These are phyloP conservation scores for Panthera tigris DNA, from an alignment of 2,113 vertebrate species.

Conservation along the genomic window DNA sequence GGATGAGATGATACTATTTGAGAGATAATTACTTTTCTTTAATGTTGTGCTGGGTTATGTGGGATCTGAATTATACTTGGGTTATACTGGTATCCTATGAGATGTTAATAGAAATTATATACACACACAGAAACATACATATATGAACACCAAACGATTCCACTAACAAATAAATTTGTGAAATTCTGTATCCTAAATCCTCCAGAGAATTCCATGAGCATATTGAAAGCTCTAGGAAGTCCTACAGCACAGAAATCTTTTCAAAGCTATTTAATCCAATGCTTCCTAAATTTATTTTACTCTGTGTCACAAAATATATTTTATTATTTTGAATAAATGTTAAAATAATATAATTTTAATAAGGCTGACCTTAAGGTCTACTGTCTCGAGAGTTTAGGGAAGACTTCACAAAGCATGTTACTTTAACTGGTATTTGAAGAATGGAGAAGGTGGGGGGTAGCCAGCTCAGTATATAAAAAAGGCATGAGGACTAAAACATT, in stretches of 20 bases:
- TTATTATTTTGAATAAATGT: not conserved
- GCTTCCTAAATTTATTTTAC: not conserved
- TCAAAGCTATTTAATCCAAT: not conserved
- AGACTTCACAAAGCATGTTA: not conserved
- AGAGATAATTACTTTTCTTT: conserved; percentile 22
- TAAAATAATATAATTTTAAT: not conserved
- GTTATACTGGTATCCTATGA: not conserved
- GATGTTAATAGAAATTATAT: not conserved
- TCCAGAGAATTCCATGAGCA: not conserved
- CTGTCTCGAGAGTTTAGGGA: not conserved
- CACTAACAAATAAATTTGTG: not conserved
- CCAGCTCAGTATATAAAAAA: not conserved
- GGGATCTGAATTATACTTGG: not conserved
- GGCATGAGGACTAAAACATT: not conserved
- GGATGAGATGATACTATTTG: not conserved
- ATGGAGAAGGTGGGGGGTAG: not conserved
- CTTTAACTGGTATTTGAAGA: not conserved
- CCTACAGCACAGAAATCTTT: not conserved
- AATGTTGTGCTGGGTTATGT: not conserved
- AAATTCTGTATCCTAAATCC: not conserved
- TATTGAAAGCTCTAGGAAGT: not conserved
- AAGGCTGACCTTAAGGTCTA: not conserved
- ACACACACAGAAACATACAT: not conserved
- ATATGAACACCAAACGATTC: not conserved
- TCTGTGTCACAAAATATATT: not conserved